A percentile compares a stretch with the other conserved stretches of the same genome.
phyloP scores from a whole-genome alignment of 2,797 vertebrate genomes.

The Sus cebifrons region DNA sequence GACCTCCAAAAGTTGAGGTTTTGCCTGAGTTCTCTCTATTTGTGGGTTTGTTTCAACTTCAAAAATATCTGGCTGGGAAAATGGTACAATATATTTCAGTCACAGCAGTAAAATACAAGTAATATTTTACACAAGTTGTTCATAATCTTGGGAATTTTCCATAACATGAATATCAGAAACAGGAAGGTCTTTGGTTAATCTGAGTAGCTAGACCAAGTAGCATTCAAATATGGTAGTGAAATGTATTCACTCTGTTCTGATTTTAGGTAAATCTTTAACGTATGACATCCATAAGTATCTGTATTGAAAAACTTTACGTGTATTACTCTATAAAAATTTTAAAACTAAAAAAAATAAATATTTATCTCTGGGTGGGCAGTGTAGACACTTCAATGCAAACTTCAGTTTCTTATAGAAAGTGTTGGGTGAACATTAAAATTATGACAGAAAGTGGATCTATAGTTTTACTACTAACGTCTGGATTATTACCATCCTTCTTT shows the following conservation, averaged over 20 bases:
- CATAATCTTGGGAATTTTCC: conserved; percentile 65
- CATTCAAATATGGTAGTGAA: conserved; percentile 34
- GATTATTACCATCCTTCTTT: neutral
- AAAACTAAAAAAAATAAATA: conserved; percentile 59
- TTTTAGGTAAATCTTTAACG: neutral
- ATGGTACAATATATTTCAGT: conserved; percentile 86
- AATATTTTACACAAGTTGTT: conserved; percentile 69
- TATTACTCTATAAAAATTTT: conserved; percentile 34
- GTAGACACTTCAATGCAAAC: neutral
- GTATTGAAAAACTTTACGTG: conserved; percentile 53
- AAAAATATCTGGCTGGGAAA: conserved; percentile 87
- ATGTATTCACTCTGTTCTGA: neutral
- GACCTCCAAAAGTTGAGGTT: conserved; percentile 93
- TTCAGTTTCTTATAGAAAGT: neutral
- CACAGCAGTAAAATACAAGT: conserved; percentile 79
- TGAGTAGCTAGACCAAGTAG: conserved; percentile 13
- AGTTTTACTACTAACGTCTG: neutral
- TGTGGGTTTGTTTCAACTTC: conserved; percentile 90
- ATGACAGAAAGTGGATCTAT: neutral
- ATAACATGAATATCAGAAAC: conserved; percentile 60
- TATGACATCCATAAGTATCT: neutral
- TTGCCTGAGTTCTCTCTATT: conserved; percentile 93
- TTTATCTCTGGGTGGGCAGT: conserved; percentile 38
- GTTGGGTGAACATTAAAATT: conserved; percentile 31
- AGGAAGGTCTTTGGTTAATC: conserved; percentile 39